phyloP scores from a whole-genome alignment of 2,113 vertebrate genomes.

The Chrysemys picta region DNA sequence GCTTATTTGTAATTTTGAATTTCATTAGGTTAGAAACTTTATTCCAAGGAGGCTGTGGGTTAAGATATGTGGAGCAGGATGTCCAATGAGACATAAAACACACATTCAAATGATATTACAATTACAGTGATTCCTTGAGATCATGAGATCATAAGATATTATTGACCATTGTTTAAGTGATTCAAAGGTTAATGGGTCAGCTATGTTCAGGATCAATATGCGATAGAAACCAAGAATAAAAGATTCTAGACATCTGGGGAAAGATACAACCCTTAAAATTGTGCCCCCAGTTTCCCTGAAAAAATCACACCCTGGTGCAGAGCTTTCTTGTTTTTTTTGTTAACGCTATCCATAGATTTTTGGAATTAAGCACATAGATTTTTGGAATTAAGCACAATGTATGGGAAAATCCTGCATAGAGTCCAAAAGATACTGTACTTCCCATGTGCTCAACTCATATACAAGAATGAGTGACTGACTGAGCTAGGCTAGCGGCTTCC shows the following conservation, averaged over 20 bases:
- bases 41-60: neutral
- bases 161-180: neutral
- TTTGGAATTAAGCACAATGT: too few relatives aligned
- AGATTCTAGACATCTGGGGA: neutral
- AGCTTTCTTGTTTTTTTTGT: neutral
- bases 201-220: neutral
- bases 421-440: neutral
- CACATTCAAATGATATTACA: neutral
- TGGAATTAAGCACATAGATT: neutral
- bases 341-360: neutral
- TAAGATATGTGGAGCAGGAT: neutral
- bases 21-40: constrained; percentile 8
- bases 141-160: neutral
- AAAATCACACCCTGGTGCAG: neutral
- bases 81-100: constrained; percentile 40
- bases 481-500: neutral
- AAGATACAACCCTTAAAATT: accelerated
- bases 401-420: neutral
- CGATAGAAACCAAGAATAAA: neutral
- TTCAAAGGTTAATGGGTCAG: neutral
- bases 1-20: constrained; percentile 2
- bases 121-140: constrained; percentile 23
- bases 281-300: neutral
- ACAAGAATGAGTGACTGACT: neutral
- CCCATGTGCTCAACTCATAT: neutral